Evolutionary conservation across 2,113 vertebrate genomes (phyloP).

Genomic region (Cavia aperea): DNA sequence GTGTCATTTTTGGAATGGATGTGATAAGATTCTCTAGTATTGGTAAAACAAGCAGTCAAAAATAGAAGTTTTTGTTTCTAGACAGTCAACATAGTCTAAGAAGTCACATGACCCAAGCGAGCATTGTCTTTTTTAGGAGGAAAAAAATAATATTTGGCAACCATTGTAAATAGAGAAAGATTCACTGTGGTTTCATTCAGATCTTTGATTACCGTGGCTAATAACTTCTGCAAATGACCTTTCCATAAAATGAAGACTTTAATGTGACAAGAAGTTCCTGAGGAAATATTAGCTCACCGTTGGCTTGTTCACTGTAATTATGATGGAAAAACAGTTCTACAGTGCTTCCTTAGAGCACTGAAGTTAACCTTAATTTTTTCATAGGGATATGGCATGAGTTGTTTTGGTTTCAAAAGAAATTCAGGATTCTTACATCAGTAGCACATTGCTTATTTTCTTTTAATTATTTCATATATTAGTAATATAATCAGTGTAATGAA

Average conservation of each 20-base stretch:
- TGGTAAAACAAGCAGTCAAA: neutral
- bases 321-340: neutral
- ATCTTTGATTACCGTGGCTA: neutral
- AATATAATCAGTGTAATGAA: neutral
- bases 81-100: neutral
- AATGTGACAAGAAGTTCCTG: neutral
- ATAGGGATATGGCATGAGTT: fast-evolving
- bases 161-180: neutral
- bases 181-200: neutral
- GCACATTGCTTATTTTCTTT: neutral
- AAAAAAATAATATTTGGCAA: neutral
- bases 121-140: neutral
- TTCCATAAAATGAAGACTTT: neutral
- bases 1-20: neutral
- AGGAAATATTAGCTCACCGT: neutral
- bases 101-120: neutral
- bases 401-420: neutral
- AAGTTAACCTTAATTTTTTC: neutral
- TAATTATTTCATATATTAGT: neutral
- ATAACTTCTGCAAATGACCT: neutral
- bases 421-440: neutral
- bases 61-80: neutral
- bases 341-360: neutral
- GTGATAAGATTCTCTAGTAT: neutral
- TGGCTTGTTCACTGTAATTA: neutral